phyloP scores from a whole-genome alignment of 2,888 invertebrate species.

The Eupithecia dodoneata region DNA sequence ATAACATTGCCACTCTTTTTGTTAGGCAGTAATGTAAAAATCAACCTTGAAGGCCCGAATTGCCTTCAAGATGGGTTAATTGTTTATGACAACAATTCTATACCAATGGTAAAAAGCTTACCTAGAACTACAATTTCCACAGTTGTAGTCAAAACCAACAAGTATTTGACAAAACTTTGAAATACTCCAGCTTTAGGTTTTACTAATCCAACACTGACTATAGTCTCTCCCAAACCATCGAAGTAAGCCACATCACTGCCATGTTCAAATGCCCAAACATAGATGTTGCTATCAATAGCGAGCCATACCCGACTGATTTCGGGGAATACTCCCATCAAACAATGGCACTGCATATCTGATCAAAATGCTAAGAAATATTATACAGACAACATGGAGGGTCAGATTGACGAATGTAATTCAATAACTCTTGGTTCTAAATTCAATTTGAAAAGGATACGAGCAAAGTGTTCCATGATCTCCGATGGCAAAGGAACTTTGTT shows the following conservation, averaged over 20 bases:
- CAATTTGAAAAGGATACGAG: slow-evolving; percentile 89
- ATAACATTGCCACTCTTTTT: neutral
- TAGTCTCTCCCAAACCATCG: slow-evolving; percentile 97
- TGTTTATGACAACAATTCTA: neutral
- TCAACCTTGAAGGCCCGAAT: neutral
- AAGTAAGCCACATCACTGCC: slow-evolving; percentile 98
- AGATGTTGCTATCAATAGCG: slow-evolving; percentile 98
- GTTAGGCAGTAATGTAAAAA: neutral
- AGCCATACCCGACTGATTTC: slow-evolving; percentile 98
- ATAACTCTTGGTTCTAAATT: neutral
- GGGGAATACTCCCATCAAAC: slow-evolving; percentile 98
- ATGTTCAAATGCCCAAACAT: slow-evolving; percentile 98
- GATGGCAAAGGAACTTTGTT: slow-evolving; percentile 95
- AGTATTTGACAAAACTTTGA: slow-evolving; percentile 94
- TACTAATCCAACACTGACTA: slow-evolving; percentile 95
- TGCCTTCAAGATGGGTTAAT: no score
- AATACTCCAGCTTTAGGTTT: slow-evolving; percentile 95
- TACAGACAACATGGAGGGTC: slow-evolving; percentile 14
- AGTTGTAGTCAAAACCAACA: slow-evolving; percentile 96
- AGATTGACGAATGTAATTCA: neutral
- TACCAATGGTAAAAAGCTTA: slow-evolving; percentile 61
- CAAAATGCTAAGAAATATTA: slow-evolving; percentile 49
- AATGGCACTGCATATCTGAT: slow-evolving; percentile 96
- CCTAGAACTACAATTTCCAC: slow-evolving; percentile 96
- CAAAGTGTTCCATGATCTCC: slow-evolving; percentile 97